Evolutionary conservation across 2,113 vertebrate genomes (phyloP).

Genomic region (Pedetes capensis): DNA sequence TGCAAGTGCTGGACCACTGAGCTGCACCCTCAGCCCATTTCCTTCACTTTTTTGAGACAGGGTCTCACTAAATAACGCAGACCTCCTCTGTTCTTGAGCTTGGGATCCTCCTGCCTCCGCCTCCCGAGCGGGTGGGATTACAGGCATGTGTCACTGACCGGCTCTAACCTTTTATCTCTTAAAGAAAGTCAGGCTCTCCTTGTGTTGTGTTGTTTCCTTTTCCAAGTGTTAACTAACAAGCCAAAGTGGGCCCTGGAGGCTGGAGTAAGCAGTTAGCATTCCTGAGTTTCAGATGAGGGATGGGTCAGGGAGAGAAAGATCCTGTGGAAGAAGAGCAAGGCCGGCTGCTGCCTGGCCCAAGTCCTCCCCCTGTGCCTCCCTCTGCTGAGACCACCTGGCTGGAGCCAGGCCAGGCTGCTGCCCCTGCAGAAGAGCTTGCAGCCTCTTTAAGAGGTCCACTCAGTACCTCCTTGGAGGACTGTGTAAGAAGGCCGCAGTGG

Average conservation of each 20-base stretch:
- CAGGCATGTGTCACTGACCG: too few relatives aligned
- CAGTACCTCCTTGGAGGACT: not conserved
- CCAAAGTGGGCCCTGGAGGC: not conserved
- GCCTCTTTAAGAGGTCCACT: slow-evolving; percentile 18
- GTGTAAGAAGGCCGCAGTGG: not conserved
- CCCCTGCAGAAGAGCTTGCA: too few relatives aligned
- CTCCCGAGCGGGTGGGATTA: too few relatives aligned
- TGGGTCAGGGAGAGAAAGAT: not conserved
- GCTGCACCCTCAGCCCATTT: too few relatives aligned
- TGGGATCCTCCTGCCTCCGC: too few relatives aligned
- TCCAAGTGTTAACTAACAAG: not conserved
- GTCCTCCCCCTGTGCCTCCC: not conserved
- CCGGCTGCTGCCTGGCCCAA: rapidly evolving
- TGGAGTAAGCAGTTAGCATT: not conserved
- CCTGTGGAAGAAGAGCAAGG: not conserved
- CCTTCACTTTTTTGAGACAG: too few relatives aligned
- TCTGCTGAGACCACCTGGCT: not conserved
- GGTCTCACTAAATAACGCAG: too few relatives aligned
- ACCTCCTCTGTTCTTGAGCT: too few relatives aligned
- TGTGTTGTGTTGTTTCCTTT: not conserved
- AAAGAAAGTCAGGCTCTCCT: too few relatives aligned
- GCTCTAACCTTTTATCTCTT: too few relatives aligned
- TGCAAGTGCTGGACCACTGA: too few relatives aligned
- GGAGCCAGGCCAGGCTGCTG: too few relatives aligned
- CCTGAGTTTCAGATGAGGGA: not conserved